Conservation (phyloP, 2,797 vertebrate genomes). For the Chromis chromis region DNA sequence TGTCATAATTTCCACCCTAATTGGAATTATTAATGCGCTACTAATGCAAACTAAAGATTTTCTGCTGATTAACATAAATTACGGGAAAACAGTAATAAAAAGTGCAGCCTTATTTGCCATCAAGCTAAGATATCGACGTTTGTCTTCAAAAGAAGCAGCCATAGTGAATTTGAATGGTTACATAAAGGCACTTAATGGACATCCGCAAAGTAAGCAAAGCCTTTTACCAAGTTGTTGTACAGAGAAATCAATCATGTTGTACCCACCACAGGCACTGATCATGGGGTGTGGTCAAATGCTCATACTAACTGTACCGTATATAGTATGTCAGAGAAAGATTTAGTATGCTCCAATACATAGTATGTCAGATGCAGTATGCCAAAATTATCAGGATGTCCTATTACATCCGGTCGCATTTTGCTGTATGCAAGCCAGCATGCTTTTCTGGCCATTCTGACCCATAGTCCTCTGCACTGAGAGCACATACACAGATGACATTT, state of each 20-base stretch:
- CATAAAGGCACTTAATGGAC: background rate
- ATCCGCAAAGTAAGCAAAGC: background rate
- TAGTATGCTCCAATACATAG: too few species aligned
- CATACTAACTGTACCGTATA: too few species aligned
- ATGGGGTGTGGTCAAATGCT: too few species aligned
- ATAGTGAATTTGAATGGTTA: slow-evolving; percentile 1
- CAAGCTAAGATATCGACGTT: background rate
- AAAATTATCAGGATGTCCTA: too few species aligned
- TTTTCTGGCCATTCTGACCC: too few species aligned
- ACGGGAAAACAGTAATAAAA: background rate
- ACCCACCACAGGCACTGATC: background rate
- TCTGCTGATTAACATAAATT: background rate
- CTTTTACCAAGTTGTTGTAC: background rate
- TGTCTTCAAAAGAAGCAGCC: background rate
- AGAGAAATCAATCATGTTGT: slow-evolving; percentile 15
- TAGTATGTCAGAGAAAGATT: background rate
- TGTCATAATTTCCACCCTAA: background rate
- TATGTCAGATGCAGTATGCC: too few species aligned
- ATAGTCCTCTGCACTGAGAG: too few species aligned
- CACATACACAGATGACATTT: too few species aligned
- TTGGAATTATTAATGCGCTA: background rate
- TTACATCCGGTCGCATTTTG: too few species aligned
- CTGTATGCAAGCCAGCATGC: too few species aligned
- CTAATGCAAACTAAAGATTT: too few species aligned
- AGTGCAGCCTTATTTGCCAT: background rate